Conservation (phyloP, 2,113 vertebrate species). For the Gallinago undulata region DNA sequence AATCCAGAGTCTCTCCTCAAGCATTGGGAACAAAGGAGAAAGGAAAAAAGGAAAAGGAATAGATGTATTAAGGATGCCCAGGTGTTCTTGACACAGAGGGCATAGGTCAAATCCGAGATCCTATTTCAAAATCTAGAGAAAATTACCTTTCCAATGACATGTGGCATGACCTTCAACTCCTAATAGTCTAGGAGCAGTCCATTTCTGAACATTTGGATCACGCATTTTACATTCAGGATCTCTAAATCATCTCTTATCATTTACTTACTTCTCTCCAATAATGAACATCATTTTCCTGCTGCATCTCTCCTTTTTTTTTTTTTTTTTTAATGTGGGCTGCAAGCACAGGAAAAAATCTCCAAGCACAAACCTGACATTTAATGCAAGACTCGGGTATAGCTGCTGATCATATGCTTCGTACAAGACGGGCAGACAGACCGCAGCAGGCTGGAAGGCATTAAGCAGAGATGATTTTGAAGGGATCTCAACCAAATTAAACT, state of each 20-base stretch:
- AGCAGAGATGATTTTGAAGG: slow-evolving; percentile 56
- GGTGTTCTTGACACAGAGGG: slow-evolving; percentile 40
- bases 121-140: slow-evolving; percentile 67
- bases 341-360: slow-evolving; percentile 26
- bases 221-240: slow-evolving; percentile 48
- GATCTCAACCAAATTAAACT: slow-evolving; percentile 68
- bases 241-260: slow-evolving; percentile 62
- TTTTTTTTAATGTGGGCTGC: not conserved
- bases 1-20: not conserved
- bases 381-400: not conserved
- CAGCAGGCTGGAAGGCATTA: slow-evolving; percentile 56
- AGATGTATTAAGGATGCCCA: slow-evolving; percentile 50
- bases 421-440: not conserved
- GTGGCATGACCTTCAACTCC: slow-evolving; percentile 61
- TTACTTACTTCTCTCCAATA: not conserved
- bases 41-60: slow-evolving; percentile 13
- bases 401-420: not conserved
- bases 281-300: slow-evolving; percentile 25
- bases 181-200: slow-evolving; percentile 55
- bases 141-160: slow-evolving; percentile 68
- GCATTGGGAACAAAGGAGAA: slow-evolving; percentile 18
- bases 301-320: not conserved
- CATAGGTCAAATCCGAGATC: slow-evolving; percentile 58
- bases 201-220: slow-evolving; percentile 17
- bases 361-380: slow-evolving; percentile 29